Percentiles rank a stretch among this genome's conserved stretches.
Conservation (phyloP, 23 tunicate species). For the Pegea sp. region DNA sequence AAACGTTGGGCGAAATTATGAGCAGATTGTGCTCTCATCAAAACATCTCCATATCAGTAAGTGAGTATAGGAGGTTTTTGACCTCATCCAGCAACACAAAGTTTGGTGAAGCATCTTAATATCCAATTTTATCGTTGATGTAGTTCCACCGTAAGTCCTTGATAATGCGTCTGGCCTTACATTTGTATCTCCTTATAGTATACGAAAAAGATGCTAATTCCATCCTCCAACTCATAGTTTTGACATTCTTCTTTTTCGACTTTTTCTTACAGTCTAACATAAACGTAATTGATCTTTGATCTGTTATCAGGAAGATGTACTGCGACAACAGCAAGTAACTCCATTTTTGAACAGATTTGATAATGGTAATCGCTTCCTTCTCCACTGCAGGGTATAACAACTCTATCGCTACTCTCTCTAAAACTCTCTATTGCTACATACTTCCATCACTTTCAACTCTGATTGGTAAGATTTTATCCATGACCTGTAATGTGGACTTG, state of each 20-base stretch:
- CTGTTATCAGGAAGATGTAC: slow-evolving; percentile 6
- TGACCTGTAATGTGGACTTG: too few species aligned
- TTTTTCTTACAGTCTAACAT: slow-evolving; percentile 3
- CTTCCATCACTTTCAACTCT: too few species aligned
- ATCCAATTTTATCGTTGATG: too few species aligned
- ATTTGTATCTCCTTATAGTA: too few species aligned
- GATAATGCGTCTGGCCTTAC: too few species aligned
- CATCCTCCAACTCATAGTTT: slow-evolving; percentile 14
- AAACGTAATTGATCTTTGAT: slow-evolving; percentile 11
- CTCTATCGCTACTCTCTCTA: too few species aligned
- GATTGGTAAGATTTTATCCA: too few species aligned
- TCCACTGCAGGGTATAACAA: neutral
- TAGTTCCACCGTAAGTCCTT: too few species aligned
- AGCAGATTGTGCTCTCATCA: neutral
- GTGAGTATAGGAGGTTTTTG: neutral
- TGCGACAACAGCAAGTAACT: slow-evolving; percentile 2
- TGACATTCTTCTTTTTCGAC: slow-evolving; percentile 12
- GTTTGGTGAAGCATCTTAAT: too few species aligned
- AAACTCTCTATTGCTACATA: too few species aligned
- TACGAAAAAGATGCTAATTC: neutral
- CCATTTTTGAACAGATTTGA: slow-evolving; percentile 9
- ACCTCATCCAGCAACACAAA: neutral
- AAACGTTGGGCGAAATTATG: neutral
- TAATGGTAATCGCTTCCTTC: slow-evolving; percentile 15
- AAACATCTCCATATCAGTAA: neutral